These are phyloP conservation scores for Leptinotarsa texana DNA, from an alignment of 1,140 invertebrate species.

Conservation along the genomic window DNA sequence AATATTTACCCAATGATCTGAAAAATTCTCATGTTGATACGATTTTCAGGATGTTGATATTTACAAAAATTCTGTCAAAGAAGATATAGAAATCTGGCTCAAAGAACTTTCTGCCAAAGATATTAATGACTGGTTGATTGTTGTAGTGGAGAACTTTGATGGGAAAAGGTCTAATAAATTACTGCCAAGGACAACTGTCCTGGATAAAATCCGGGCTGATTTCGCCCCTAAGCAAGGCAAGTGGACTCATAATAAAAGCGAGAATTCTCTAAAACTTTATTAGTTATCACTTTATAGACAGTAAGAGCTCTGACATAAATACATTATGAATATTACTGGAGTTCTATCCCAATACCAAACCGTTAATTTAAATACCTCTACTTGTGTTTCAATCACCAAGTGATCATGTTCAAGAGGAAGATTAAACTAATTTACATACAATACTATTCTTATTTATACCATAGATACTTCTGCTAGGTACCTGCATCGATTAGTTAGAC, in stretches of 20 bases:
- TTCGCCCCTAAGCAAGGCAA: slow-evolving; percentile 89
- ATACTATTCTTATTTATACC: too few species aligned
- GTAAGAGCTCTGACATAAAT: too few species aligned
- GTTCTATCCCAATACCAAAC: too few species aligned
- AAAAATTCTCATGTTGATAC: too few species aligned
- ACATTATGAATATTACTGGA: too few species aligned
- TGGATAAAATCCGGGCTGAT: slow-evolving; percentile 93
- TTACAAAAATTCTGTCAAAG: slow-evolving; percentile 83
- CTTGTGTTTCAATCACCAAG: too few species aligned
- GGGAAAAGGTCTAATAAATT: slow-evolving; percentile 90
- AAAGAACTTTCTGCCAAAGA: slow-evolving; percentile 74
- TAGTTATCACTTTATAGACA: not conserved
- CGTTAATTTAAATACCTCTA: too few species aligned
- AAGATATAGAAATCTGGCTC: slow-evolving; percentile 88
- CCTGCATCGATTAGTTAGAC: too few species aligned
- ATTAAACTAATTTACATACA: too few species aligned
- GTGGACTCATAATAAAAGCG: not conserved
- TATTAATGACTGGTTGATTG: slow-evolving; percentile 91
- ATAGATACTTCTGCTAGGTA: too few species aligned
- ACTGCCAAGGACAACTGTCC: slow-evolving; percentile 86
- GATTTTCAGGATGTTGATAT: slow-evolving; percentile 80
- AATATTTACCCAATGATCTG: too few species aligned
- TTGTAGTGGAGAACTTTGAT: slow-evolving; percentile 91
- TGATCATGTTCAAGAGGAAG: too few species aligned
- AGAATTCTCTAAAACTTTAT: not conserved